A percentile compares a stretch with the other conserved stretches of the same genome.
phyloP scores from a whole-genome alignment of 2,113 vertebrate genomes.

The Cryptoleucopteryx plumbea region DNA sequence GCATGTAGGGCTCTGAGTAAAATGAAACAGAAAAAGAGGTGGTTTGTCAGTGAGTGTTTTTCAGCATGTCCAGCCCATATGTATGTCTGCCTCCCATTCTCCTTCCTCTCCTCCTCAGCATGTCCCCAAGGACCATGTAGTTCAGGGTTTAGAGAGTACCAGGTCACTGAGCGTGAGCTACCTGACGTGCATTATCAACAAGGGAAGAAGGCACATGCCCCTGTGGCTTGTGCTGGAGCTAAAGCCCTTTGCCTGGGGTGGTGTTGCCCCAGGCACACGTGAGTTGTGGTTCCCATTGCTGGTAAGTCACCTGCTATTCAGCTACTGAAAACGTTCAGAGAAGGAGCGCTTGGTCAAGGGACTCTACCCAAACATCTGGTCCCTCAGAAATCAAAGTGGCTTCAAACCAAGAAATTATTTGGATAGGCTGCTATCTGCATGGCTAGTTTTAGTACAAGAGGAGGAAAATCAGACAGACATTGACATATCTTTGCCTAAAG shows the following conservation, averaged over 20 bases:
- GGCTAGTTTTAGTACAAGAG: background rate
- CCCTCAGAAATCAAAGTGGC: background rate
- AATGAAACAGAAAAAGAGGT: background rate
- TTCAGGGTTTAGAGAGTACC: background rate
- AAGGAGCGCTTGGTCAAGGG: no score
- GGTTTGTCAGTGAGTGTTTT: background rate
- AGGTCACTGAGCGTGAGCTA: background rate
- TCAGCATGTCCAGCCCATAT: background rate
- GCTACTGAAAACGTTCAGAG: background rate
- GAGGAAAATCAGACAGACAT: background rate
- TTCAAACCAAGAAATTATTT: background rate
- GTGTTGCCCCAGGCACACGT: fast-evolving
- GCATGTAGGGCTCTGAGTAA: background rate
- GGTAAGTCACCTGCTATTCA: background rate
- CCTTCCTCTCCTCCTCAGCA: background rate
- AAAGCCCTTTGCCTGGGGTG: background rate
- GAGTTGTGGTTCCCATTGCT: background rate
- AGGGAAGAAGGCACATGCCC: background rate
- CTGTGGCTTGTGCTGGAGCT: background rate
- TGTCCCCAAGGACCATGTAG: background rate
- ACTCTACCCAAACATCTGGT: background rate
- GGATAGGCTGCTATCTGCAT: background rate
- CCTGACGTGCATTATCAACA: background rate
- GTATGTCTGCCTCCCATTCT: fast-evolving
- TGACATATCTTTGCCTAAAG: background rate